Conservation (phyloP, 2,888 invertebrate species). For the Aspidiotus destructor region DNA sequence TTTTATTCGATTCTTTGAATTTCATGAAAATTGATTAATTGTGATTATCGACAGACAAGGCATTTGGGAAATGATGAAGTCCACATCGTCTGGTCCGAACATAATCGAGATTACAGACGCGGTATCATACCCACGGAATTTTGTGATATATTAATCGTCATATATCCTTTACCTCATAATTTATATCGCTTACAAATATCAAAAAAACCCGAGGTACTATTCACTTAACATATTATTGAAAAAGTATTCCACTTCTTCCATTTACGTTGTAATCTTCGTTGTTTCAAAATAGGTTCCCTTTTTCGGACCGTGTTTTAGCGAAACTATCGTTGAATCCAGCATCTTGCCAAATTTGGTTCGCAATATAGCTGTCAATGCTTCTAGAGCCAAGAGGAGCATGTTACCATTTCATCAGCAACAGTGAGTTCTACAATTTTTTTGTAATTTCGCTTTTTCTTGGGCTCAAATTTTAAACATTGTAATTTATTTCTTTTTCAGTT, state of each 20-base stretch:
- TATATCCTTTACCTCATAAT: conserved; percentile 83
- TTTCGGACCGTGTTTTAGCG: conserved; percentile 93
- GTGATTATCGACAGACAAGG: conserved; percentile 55
- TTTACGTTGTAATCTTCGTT: conserved; percentile 35
- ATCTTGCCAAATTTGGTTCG: conserved; percentile 76
- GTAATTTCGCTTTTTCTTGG: conserved; percentile 17
- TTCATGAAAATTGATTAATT: conserved; percentile 1
- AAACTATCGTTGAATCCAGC: conserved; percentile 64
- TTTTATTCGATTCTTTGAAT: conserved; percentile 6
- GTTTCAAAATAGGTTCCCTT: conserved; percentile 57
- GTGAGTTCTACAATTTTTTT: conserved; percentile 47
- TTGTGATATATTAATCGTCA: conserved; percentile 93
- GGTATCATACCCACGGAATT: conserved; percentile 98
- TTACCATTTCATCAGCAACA: conserved; percentile 84
- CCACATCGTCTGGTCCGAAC: conserved; percentile 98
- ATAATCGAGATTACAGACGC: conserved; percentile 85
- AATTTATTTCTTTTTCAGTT: conserved; percentile 49
- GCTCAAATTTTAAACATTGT: neutral
- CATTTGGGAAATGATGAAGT: conserved; percentile 98
- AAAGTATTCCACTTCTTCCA: conserved; percentile 12
- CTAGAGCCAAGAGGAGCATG: conserved; percentile 79
- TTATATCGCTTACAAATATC: conserved; percentile 58
- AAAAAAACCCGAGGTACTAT: conserved; percentile 34
- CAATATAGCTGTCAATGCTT: conserved; percentile 83
- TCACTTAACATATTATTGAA: neutral